Conservation (phyloP, 2,113 vertebrate species). For the Apodemus speciosus region DNA sequence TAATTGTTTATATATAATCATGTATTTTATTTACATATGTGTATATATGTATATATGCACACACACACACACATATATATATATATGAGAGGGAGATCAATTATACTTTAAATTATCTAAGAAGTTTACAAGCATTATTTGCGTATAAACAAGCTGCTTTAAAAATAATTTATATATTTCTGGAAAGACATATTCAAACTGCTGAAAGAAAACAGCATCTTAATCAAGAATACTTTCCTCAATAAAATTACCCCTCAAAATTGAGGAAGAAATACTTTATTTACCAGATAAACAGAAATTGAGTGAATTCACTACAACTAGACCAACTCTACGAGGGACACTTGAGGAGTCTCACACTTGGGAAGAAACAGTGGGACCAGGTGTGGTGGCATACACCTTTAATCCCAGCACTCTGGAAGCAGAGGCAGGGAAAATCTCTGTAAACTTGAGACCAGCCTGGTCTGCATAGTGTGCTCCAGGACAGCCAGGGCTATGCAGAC, state of each 20-base stretch:
- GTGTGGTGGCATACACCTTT: background rate
- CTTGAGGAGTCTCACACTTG: background rate
- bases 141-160: background rate
- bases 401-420: background rate
- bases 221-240: background rate
- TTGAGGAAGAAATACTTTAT: background rate
- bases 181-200: background rate
- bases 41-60: background rate
- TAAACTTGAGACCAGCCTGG: background rate
- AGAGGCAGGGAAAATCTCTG: background rate
- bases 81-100: background rate
- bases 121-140: background rate
- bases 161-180: background rate
- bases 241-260: background rate
- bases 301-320: background rate
- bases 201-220: background rate
- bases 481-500: background rate
- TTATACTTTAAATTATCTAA: background rate
- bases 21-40: too few relatives aligned
- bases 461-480: background rate
- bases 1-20: background rate
- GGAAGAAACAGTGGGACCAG: background rate
- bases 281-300: background rate
- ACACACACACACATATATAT: background rate
- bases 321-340: background rate